Evolutionary conservation across 2,888 invertebrate genomes (phyloP), one percentile per base, ranked within the genome.

Genomic region (Chalcis sispes): DNA sequence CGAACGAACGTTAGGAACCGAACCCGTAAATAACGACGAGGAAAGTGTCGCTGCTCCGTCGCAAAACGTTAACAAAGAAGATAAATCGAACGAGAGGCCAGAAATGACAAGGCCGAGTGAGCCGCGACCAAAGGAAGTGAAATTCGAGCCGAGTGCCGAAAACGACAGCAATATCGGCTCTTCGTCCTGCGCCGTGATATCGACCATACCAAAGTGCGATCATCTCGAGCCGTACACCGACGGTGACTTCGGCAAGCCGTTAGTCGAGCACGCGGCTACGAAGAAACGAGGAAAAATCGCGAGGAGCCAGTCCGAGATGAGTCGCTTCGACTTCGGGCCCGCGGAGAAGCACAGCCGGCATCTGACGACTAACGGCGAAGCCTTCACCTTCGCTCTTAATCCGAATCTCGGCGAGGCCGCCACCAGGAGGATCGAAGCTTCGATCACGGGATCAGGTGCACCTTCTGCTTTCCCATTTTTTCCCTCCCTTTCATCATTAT

Each of bases 191-290:
- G 79, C 83, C 0, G 79, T 87, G 0, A 83, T 87, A 3, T 86
- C 86, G 0, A 85, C 84, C 2, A 83, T 86, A 67, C 86, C 86
- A 0, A 86, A 87, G 66, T 86, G 86, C 72, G 81, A 84, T 15
- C 82, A 81, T 52, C 75, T 82, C 3, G 79, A 62, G 20, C 32
- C 70, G 1, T 64, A 79, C 72, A 58, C 50, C 75, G 10, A 79
- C 48, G 13, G 3, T n/a, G 72, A 69, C 2, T 59, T 61, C 4
- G 42, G 20, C 42, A 15, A 48, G 13, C 13, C 20, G 42, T 1
- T n/a, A 29, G 18, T 1, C 15, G 27, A 10, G 52, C 13, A 3
- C 7, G 15, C 25, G 13, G 1, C 36, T 13, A 2, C 48, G 15
- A 69, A 46, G 54, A 72, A 46, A 15, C 42, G 65, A 0, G 64